A percentile compares a stretch with the other conserved stretches of the same genome.
Conservation (phyloP, 2,797 vertebrate genomes). For the Artibeus jamaicensis region DNA sequence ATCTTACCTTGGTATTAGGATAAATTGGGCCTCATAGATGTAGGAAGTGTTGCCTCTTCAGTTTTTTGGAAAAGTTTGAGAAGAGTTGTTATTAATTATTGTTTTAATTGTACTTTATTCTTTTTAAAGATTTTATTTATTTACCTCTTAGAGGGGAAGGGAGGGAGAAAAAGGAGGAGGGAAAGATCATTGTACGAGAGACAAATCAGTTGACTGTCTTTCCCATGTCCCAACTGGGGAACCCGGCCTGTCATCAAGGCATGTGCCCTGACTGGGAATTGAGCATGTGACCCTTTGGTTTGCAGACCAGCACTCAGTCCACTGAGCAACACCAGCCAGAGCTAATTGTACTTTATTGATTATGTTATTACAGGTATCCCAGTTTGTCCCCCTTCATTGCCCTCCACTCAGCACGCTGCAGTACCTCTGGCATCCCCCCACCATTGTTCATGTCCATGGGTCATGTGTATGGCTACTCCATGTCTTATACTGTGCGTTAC, state of each 20-base stretch:
- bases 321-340: no score
- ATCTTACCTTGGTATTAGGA: neutral
- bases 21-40: neutral
- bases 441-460: neutral
- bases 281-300: no score
- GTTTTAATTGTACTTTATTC: neutral
- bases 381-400: neutral
- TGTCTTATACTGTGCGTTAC: no score
- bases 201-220: no score
- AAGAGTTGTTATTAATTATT: neutral
- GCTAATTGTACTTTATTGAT: neutral
- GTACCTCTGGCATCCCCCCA: neutral
- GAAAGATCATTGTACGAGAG: no score
- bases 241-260: no score
- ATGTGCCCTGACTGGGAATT: no score
- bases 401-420: neutral
- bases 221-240: no score
- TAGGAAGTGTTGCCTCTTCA: neutral
- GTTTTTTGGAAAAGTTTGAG: neutral
- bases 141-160: no score
- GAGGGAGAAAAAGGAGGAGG: no score
- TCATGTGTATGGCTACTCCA: neutral
- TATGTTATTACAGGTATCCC: neutral
- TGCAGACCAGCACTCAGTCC: no score
- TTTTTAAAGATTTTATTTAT: no score